Percentiles rank a stretch among this genome's conserved stretches.
Evolutionary conservation across 2,797 vertebrate species (phyloP).

Genomic region (Anas bahamensis): DNA sequence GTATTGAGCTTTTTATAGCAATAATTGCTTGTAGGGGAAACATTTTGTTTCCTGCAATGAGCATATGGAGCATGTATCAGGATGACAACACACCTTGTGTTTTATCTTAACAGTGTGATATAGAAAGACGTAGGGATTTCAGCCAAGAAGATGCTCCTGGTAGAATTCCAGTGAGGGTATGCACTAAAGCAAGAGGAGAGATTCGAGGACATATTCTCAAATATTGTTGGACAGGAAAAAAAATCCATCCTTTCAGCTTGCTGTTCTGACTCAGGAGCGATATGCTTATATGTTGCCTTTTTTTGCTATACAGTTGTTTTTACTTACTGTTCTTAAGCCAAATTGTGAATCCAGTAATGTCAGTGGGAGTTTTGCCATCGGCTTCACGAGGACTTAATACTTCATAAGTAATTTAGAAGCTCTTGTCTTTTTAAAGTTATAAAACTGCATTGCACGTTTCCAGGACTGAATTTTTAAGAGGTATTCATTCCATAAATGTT

Average conservation of each 20-base stretch:
- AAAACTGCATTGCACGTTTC: background rate
- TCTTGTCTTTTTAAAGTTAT: background rate
- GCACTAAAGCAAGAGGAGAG: background rate
- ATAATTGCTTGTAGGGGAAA: conserved; percentile 28
- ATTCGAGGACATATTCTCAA: background rate
- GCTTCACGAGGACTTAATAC: background rate
- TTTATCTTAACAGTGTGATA: background rate
- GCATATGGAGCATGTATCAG: background rate
- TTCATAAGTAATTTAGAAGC: background rate
- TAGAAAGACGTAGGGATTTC: background rate
- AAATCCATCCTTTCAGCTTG: background rate
- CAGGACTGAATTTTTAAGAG: background rate
- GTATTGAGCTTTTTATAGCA: conserved; percentile 16
- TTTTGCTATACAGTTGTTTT: background rate
- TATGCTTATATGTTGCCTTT: background rate
- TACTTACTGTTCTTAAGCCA: background rate
- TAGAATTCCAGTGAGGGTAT: background rate
- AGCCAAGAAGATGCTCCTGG: conserved; percentile 15
- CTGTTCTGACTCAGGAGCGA: background rate
- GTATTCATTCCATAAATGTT: background rate
- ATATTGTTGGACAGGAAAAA: background rate
- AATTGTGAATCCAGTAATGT: background rate
- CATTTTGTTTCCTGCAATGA: conserved; percentile 13
- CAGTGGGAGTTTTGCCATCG: background rate
- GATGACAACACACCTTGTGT: conserved; percentile 13